phyloP scores from a whole-genome alignment of 2,888 invertebrate species.

The Campoplex capitator region DNA sequence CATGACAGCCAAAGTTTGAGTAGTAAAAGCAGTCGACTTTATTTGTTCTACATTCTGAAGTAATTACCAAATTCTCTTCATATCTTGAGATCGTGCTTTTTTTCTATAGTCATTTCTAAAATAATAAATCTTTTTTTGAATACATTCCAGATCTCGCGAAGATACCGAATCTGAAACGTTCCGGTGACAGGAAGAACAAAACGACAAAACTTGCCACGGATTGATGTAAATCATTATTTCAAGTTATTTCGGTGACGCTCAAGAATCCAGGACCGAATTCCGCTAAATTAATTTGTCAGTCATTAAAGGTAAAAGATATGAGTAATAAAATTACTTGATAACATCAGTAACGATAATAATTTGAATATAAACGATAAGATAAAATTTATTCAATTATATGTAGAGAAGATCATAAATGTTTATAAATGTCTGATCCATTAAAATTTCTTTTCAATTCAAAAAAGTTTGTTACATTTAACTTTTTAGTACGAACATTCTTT shows the following conservation, averaged over 20 bases:
- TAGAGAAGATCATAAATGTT: no score
- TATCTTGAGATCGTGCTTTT: no score
- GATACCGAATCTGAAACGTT: conserved; percentile 76
- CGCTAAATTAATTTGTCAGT: conserved; percentile 93
- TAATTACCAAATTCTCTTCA: no score
- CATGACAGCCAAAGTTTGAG: no score
- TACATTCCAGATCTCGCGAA: conserved; percentile 78
- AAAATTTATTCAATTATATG: no score
- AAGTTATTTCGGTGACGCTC: conserved; percentile 89
- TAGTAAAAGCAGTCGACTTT: no score
- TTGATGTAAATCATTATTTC: conserved; percentile 89
- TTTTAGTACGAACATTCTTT: no score
- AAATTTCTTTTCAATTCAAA: no score
- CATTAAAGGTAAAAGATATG: conserved; percentile 90
- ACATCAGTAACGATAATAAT: not conserved
- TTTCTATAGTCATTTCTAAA: not conserved
- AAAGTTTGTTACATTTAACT: no score
- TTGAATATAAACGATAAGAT: not conserved
- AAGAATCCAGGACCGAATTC: conserved; percentile 89
- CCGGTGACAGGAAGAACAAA: conserved; percentile 72
- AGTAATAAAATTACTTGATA: not conserved
- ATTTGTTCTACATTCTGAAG: no score
- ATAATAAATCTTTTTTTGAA: not conserved
- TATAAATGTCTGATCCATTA: no score
- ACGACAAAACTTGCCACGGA: conserved; percentile 86